Evolutionary conservation across 1,140 invertebrate genomes (phyloP).

Genomic region (Drosophila setifemur): DNA sequence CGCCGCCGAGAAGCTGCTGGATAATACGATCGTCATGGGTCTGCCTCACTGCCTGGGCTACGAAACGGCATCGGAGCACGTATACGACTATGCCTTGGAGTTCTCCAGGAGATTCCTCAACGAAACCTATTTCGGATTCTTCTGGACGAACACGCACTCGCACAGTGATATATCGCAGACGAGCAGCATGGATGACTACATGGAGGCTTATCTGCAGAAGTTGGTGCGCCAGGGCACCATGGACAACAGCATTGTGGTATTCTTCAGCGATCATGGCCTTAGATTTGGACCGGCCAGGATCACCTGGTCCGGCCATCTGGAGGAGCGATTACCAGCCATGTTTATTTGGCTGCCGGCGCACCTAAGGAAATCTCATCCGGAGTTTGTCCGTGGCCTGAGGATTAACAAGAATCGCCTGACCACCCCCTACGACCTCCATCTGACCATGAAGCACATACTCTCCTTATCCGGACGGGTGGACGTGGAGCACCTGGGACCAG

Average conservation of each 20-base stretch:
- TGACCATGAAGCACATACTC: slow-evolving; percentile 84
- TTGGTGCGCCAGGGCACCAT: slow-evolving; percentile 85
- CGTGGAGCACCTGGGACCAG: slow-evolving; percentile 64
- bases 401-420: slow-evolving; percentile 89
- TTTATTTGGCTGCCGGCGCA: slow-evolving; percentile 90
- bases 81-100: slow-evolving; percentile 85
- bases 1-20: slow-evolving; percentile 85
- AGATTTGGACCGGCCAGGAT: slow-evolving; percentile 91
- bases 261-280: slow-evolving; percentile 96
- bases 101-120: slow-evolving; percentile 84
- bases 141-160: slow-evolving; percentile 90
- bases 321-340: slow-evolving; percentile 94
- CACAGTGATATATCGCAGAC: slow-evolving; percentile 90
- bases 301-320: slow-evolving; percentile 89
- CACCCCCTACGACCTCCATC: slow-evolving; percentile 93
- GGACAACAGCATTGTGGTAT: slow-evolving; percentile 88
- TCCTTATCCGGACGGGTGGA: slow-evolving; percentile 80
- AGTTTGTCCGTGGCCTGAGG: slow-evolving; percentile 87
- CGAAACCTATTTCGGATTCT: slow-evolving; percentile 88
- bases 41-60: slow-evolving; percentile 85
- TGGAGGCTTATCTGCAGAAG: slow-evolving; percentile 84
- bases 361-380: slow-evolving; percentile 86
- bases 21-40: slow-evolving; percentile 74
- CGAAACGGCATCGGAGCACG: slow-evolving; percentile 84
- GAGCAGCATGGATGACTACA: slow-evolving; percentile 86